Conservation (phyloP, 2,113 vertebrate species). For the Ictalurus punctatus region DNA sequence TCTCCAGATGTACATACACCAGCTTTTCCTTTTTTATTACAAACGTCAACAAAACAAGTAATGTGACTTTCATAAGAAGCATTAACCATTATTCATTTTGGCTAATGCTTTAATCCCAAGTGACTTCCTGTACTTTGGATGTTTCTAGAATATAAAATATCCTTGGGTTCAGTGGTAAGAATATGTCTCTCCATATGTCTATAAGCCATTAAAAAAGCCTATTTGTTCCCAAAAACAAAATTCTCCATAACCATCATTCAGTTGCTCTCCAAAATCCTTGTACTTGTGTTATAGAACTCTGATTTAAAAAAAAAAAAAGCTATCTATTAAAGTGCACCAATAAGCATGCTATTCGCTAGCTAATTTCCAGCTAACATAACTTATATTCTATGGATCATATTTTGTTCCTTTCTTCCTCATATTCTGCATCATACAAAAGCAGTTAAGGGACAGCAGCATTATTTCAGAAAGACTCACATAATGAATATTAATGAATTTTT, state of each 20-base stretch:
- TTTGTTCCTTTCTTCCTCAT: not conserved
- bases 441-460: too few species aligned
- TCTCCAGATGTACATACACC: slow-evolving; percentile 14
- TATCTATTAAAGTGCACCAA: not conserved
- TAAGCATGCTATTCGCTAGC: not conserved
- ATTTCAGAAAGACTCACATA: not conserved
- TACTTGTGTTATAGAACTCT: too few species aligned
- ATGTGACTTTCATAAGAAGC: slow-evolving; percentile 10
- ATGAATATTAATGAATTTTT: slow-evolving; percentile 9
- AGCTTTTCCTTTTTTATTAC: not conserved
- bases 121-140: slow-evolving; percentile 20
- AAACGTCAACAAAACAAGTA: slow-evolving; percentile 14
- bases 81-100: not conserved
- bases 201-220: not conserved
- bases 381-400: not conserved
- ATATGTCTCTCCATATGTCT: not conserved
- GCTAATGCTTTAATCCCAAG: slow-evolving; percentile 9
- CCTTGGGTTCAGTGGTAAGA: not conserved
- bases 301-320: not conserved
- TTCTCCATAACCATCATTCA: not conserved
- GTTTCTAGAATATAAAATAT: not conserved
- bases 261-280: not conserved
- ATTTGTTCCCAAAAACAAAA: not conserved
- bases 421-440: not conserved
- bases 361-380: not conserved